These are phyloP conservation scores for Neocloeon triangulifer DNA, from an alignment of 1,140 invertebrate genomes.

Conservation along the genomic window DNA sequence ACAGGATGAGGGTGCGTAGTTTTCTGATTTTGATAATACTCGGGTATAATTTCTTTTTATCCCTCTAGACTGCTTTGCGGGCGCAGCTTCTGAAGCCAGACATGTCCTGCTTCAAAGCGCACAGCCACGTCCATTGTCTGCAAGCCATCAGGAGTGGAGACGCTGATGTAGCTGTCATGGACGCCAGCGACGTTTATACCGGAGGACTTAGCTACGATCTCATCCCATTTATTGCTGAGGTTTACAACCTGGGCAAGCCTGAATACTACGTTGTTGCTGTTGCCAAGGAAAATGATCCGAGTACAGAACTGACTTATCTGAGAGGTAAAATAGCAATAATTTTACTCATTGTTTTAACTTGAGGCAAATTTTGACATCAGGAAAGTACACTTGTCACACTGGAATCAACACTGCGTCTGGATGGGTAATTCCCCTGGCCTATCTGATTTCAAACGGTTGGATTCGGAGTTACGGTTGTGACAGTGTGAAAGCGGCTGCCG, in stretches of 20 bases:
- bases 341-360: no score
- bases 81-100: conserved; percentile 74
- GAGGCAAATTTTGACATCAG: conserved; percentile 16
- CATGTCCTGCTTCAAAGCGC: conserved; percentile 62
- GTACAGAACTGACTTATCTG: conserved; percentile 69
- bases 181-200: conserved; percentile 85
- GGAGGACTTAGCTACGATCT: conserved; percentile 58
- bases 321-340: no score
- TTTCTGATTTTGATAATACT: neutral
- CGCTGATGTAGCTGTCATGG: conserved; percentile 74
- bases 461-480: conserved; percentile 82
- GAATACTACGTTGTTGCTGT: conserved; percentile 91
- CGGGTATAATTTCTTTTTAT: conserved; percentile 5
- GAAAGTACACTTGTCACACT: conserved; percentile 72
- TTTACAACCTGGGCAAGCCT: conserved; percentile 62
- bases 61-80: conserved; percentile 49
- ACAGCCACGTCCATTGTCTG: conserved; percentile 80
- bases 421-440: conserved; percentile 87
- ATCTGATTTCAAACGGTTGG: conserved; percentile 79
- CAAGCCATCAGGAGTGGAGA: conserved; percentile 40
- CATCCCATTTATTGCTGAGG: conserved; percentile 72
- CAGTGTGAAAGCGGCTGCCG: conserved; percentile 62
- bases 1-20: conserved; percentile 62
- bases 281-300: conserved; percentile 64
- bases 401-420: conserved; percentile 82